Percentiles rank a stretch among this genome's conserved stretches.
Conservation (phyloP, 2,797 vertebrate species). For the Morelia viridis region DNA sequence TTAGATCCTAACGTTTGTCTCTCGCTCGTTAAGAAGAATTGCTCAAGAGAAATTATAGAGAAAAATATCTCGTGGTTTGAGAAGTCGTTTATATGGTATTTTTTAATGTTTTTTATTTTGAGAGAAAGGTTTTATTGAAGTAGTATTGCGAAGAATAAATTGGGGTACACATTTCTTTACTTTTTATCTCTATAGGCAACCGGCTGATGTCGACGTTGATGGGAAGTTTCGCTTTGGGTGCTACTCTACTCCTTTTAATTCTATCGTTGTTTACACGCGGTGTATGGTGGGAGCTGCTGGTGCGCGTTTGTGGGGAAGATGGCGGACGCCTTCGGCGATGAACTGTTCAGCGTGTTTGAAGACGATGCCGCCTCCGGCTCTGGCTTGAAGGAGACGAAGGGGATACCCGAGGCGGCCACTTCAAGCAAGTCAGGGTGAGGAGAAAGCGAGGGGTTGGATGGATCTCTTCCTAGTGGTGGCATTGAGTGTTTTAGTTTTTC, state of each 20-base stretch:
- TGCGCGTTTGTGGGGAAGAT: constrained; percentile 68
- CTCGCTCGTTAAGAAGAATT: not conserved
- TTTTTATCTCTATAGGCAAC: not conserved
- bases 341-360: constrained; percentile 94
- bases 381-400: constrained; percentile 70
- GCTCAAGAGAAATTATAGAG: not conserved
- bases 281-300: not conserved
- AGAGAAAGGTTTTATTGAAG: not conserved
- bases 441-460: accelerated
- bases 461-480: too few species aligned
- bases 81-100: not conserved
- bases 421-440: constrained; percentile 75
- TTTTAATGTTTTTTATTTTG: not conserved
- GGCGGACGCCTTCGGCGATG: constrained; percentile 93
- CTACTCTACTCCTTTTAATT: not conserved
- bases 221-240: not conserved
- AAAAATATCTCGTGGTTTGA: not conserved
- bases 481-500: not conserved
- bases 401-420: not conserved
- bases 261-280: not conserved
- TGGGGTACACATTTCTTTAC: accelerated
- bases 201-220: not conserved
- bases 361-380: constrained; percentile 73
- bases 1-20: too few species aligned
- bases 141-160: not conserved